A percentile compares a stretch with the other conserved stretches of the same genome.
phyloP scores from a whole-genome alignment of 2,888 invertebrate genomes.

The Troglohyphantes excavatus region DNA sequence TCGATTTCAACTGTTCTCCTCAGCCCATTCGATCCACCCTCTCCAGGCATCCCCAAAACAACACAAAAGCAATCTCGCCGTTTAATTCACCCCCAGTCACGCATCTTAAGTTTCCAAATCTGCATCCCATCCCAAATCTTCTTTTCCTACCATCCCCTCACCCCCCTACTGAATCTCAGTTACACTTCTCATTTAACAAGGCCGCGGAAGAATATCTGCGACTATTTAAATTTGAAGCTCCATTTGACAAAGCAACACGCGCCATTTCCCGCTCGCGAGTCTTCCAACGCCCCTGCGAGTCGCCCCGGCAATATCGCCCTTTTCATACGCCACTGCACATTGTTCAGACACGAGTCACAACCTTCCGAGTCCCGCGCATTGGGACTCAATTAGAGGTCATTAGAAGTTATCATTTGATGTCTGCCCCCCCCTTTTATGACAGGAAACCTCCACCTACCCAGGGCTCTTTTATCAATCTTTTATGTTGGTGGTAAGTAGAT shows the following conservation, averaged over 20 bases:
- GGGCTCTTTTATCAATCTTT: slow-evolving; percentile 1
- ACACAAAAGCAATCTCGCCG: no score
- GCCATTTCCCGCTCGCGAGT: slow-evolving; percentile 38
- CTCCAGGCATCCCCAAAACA: no score
- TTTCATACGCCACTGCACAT: slow-evolving; percentile 61
- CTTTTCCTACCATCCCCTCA: background rate
- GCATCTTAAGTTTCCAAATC: no score
- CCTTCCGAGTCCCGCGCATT: background rate
- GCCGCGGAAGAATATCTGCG: slow-evolving; percentile 51
- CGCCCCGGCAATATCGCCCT: slow-evolving; percentile 25
- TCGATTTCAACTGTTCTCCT: no score
- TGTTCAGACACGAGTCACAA: slow-evolving; percentile 24
- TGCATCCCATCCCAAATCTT: background rate
- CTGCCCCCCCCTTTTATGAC: slow-evolving; percentile 23
- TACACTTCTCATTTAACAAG: slow-evolving; percentile 66
- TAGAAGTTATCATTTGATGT: slow-evolving; percentile 59
- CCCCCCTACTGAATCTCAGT: background rate
- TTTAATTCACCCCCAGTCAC: no score
- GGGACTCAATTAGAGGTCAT: slow-evolving; percentile 71
- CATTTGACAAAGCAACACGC: slow-evolving; percentile 61
- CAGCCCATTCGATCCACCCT: no score
- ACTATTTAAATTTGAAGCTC: slow-evolving; percentile 74
- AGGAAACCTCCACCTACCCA: background rate
- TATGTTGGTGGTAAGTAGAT: background rate
- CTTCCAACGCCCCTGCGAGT: slow-evolving; percentile 16